phyloP scores from a whole-genome alignment of 2,797 vertebrate species.

The Merluccius polli region DNA sequence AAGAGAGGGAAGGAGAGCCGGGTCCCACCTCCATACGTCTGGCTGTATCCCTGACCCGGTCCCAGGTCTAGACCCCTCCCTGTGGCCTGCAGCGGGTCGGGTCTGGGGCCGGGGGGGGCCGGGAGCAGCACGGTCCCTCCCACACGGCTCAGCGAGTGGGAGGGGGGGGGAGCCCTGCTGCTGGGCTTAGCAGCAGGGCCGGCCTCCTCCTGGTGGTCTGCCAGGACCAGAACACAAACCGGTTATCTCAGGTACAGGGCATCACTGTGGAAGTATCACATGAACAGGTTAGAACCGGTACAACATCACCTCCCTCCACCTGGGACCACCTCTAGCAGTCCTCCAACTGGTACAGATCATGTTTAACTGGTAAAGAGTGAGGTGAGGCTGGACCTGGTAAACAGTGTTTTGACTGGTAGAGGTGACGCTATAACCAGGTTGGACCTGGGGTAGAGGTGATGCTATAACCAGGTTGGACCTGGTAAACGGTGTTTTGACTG shows the following conservation, averaged over 20 bases:
- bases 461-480: too few relatives aligned
- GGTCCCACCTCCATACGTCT: constrained; percentile 68
- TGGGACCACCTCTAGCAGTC: not conserved
- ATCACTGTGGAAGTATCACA: not conserved
- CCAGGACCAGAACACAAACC: not conserved
- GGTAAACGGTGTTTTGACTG: too few relatives aligned
- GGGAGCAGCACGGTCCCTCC: constrained; percentile 59
- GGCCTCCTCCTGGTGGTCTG: not conserved
- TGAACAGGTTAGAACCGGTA: not conserved
- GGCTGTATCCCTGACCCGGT: constrained; percentile 58
- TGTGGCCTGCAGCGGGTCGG: constrained; percentile 45
- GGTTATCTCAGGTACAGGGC: not conserved
- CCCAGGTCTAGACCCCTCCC: constrained; percentile 53
- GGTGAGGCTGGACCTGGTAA: too few relatives aligned
- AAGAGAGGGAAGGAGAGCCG: not conserved
- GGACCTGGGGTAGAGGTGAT: too few relatives aligned
- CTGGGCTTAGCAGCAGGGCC: not conserved
- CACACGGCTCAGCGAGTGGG: constrained; percentile 50
- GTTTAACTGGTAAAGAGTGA: too few relatives aligned
- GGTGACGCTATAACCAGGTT: too few relatives aligned
- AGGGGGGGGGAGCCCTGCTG: constrained; percentile 12
- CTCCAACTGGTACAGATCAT: not conserved
- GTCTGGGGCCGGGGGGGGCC: constrained; percentile 33
- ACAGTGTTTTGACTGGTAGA: too few relatives aligned
- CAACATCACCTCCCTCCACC: not conserved